phyloP scores from a whole-genome alignment of 2,113 vertebrate species.

The Megaptera novaeangliae region DNA sequence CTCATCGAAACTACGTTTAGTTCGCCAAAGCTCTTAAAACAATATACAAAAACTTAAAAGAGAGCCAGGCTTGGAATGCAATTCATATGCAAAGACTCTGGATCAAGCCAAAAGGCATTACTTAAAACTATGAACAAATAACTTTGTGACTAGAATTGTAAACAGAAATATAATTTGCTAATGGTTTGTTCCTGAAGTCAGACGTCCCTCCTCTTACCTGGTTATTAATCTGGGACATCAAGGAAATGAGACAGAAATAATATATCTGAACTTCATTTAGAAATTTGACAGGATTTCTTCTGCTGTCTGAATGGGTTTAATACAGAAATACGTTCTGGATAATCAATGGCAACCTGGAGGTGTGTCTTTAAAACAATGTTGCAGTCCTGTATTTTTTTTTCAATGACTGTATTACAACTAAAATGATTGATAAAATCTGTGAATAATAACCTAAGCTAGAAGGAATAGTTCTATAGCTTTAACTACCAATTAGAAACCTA shows the following conservation, averaged over 20 bases:
- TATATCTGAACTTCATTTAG: conserved; percentile 12
- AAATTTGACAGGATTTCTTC: conserved; percentile 27
- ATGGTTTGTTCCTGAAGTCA: conserved; percentile 42
- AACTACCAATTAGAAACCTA: not conserved
- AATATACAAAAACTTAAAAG: conserved; percentile 25
- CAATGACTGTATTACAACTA: not conserved
- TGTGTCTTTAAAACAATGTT: not conserved
- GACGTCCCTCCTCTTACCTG: not conserved
- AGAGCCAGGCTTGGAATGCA: not conserved
- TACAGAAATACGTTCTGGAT: not conserved
- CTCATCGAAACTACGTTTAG: not conserved
- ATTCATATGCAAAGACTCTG: conserved; percentile 10
- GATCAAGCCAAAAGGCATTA: conserved; percentile 26
- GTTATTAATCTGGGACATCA: conserved; percentile 40
- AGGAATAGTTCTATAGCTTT: not conserved
- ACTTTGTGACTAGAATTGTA: conserved; percentile 48
- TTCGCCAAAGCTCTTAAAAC: not conserved
- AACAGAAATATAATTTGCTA: conserved; percentile 57
- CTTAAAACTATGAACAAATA: conserved; percentile 31
- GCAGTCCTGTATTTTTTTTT: not conserved
- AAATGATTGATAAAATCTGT: not conserved
- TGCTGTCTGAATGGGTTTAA: not conserved
- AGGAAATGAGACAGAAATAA: conserved; percentile 43
- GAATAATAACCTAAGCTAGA: not conserved
- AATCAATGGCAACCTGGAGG: not conserved